Conservation (phyloP, 2,888 invertebrate genomes). For the Clepsis dumicolana region DNA sequence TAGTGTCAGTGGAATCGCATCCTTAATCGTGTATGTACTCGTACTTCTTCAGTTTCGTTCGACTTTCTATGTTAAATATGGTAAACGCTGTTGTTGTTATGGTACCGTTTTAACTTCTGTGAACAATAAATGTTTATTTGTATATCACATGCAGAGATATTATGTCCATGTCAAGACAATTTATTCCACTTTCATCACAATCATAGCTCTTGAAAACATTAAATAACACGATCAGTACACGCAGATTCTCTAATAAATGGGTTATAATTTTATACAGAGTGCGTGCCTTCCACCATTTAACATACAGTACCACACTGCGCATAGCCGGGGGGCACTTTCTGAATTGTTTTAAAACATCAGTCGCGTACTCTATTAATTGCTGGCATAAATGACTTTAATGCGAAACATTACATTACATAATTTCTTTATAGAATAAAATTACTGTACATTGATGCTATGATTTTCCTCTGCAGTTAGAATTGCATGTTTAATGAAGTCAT, state of each 20-base stretch:
- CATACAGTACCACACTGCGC: conserved; percentile 52
- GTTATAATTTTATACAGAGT: conserved; percentile 47
- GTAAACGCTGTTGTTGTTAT: too few relatives aligned
- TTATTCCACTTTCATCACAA: too few relatives aligned
- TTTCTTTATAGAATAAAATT: conserved; percentile 52
- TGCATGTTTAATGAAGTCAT: too few relatives aligned
- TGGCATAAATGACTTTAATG: conserved; percentile 75
- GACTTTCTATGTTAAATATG: too few relatives aligned
- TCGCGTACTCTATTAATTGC: conserved; percentile 73
- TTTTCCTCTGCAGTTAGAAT: background rate
- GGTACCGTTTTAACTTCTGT: too few relatives aligned
- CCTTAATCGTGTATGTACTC: too few relatives aligned
- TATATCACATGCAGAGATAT: too few relatives aligned
- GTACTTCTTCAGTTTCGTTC: too few relatives aligned
- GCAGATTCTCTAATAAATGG: conserved; percentile 40
- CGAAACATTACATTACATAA: conserved; percentile 56
- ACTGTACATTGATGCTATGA: conserved; percentile 3
- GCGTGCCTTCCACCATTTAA: conserved; percentile 72
- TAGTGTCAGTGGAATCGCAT: too few relatives aligned
- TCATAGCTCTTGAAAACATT: too few relatives aligned
- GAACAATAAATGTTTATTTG: too few relatives aligned
- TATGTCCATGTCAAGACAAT: too few relatives aligned
- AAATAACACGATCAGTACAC: conserved; percentile 27
- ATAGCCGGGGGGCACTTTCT: conserved; percentile 57
- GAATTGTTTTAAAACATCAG: conserved; percentile 66